A percentile compares a stretch with the other conserved stretches of the same genome.
These are phyloP conservation scores for Pangasius krempfi DNA, from an alignment of 2,797 vertebrate genomes.

Conservation along the genomic window DNA sequence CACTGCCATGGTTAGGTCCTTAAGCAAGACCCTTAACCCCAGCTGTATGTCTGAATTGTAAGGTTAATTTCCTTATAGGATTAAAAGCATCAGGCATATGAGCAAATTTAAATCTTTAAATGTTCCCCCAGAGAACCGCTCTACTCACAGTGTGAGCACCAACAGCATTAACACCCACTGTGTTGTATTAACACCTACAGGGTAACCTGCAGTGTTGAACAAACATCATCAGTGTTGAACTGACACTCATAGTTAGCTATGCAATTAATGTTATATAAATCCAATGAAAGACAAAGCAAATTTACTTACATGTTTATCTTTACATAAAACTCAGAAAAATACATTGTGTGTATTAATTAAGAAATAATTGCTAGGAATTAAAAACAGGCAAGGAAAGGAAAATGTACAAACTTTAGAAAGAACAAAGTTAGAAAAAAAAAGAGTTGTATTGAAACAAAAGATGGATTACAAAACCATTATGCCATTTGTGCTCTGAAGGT, in stretches of 20 bases:
- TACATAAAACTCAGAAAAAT: not conserved
- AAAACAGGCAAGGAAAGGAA: not conserved
- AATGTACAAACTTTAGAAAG: not conserved
- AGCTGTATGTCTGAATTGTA: not conserved
- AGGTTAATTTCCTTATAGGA: not conserved
- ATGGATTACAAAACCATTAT: too few species aligned
- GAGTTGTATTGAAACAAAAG: not conserved
- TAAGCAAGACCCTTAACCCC: not conserved
- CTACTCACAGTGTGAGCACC: not conserved
- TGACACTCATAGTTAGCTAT: not conserved
- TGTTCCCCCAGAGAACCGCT: not conserved
- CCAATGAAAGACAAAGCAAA: not conserved
- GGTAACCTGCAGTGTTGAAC: not conserved
- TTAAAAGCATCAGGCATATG: not conserved
- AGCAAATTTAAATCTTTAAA: not conserved
- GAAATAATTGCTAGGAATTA: not conserved
- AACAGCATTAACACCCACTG: not conserved
- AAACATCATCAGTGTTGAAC: not conserved
- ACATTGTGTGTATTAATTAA: not conserved
- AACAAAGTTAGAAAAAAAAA: not conserved
- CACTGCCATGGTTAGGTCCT: not conserved
- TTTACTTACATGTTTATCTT: not conserved
- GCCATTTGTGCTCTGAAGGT: not conserved
- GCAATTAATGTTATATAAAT: not conserved
- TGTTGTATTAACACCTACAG: not conserved